A percentile compares a stretch with the other conserved stretches of the same genome.
These are phyloP conservation scores for Chaetophractus vellerosus DNA, from an alignment of 2,797 vertebrate species.

Conservation along the genomic window DNA sequence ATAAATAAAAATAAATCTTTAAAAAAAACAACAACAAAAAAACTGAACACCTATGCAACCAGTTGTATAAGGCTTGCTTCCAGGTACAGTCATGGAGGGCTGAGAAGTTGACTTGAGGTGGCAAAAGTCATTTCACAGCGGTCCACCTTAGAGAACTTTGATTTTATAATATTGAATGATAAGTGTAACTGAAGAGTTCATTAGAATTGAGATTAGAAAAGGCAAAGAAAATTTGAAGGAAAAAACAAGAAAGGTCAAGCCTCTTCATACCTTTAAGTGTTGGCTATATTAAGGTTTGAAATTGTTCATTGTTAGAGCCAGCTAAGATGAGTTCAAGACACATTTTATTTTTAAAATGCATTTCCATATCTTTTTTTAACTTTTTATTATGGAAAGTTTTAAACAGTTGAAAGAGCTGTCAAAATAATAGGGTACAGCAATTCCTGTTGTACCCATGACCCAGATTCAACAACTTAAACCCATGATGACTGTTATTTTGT, in stretches of 20 bases:
- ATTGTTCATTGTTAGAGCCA: conserved; percentile 27
- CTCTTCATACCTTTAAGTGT: conserved; percentile 56
- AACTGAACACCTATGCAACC: not conserved
- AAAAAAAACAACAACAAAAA: too few relatives aligned
- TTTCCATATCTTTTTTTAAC: not conserved
- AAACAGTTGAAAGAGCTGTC: conserved; percentile 3
- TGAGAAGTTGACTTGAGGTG: not conserved
- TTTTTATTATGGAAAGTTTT: conserved; percentile 36
- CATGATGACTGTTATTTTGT: not conserved
- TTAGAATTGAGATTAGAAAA: conserved; percentile 73
- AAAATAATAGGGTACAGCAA: conserved; percentile 3
- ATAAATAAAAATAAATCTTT: too few relatives aligned
- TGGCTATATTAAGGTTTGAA: conserved; percentile 65
- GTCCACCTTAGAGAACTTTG: conserved; percentile 6
- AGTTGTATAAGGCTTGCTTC: not conserved
- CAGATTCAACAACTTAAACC: conserved; percentile 42
- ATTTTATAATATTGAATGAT: conserved; percentile 72
- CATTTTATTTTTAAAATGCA: not conserved
- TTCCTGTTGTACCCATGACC: not conserved
- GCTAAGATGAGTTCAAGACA: conserved; percentile 47
- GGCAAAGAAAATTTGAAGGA: conserved; percentile 66
- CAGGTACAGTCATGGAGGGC: not conserved
- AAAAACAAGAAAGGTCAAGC: conserved; percentile 70
- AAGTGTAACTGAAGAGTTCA: conserved; percentile 62
- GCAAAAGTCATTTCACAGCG: not conserved